A percentile compares a stretch with the other conserved stretches of the same genome.
These are phyloP conservation scores for Selene dorsalis DNA, from an alignment of 2,797 vertebrate genomes.

Conservation along the genomic window DNA sequence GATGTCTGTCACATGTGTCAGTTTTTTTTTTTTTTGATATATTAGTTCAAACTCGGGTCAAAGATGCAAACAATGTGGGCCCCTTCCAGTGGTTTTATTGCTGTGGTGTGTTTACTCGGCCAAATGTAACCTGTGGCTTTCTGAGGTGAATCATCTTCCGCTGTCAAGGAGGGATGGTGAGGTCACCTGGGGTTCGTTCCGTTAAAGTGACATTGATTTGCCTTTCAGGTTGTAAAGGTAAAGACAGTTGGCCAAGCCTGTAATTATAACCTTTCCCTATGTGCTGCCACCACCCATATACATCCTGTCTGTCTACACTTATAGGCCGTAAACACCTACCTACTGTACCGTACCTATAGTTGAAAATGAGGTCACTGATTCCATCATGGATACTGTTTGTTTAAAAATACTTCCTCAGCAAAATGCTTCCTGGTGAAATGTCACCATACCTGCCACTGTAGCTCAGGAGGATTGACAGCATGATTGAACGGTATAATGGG, in stretches of 20 bases:
- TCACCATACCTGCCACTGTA: constrained; percentile 40
- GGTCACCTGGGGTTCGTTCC: constrained; percentile 68
- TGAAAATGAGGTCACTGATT: constrained; percentile 29
- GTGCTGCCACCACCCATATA: constrained; percentile 42
- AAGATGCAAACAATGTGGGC: not conserved
- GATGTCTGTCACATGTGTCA: not conserved
- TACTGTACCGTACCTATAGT: constrained; percentile 12
- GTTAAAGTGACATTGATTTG: constrained; percentile 65
- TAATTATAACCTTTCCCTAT: constrained; percentile 66
- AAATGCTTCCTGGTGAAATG: too few relatives aligned
- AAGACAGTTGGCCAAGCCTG: constrained; percentile 60
- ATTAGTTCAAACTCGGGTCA: constrained; percentile 19
- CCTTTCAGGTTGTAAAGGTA: constrained; percentile 61
- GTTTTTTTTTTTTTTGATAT: not conserved
- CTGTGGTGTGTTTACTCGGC: constrained; percentile 61
- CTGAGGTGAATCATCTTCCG: constrained; percentile 66
- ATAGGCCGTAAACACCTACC: constrained; percentile 39
- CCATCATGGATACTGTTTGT: not conserved
- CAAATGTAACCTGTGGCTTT: constrained; percentile 61
- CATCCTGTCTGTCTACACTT: constrained; percentile 25
- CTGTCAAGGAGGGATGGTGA: constrained; percentile 40
- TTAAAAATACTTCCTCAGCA: constrained; percentile 40
- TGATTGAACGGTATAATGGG: constrained; percentile 66
- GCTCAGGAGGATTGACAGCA: constrained; percentile 40
- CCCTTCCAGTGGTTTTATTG: constrained; percentile 48